phyloP scores from a whole-genome alignment of 2,888 invertebrate species.

The Pyrrhosoma nymphula region DNA sequence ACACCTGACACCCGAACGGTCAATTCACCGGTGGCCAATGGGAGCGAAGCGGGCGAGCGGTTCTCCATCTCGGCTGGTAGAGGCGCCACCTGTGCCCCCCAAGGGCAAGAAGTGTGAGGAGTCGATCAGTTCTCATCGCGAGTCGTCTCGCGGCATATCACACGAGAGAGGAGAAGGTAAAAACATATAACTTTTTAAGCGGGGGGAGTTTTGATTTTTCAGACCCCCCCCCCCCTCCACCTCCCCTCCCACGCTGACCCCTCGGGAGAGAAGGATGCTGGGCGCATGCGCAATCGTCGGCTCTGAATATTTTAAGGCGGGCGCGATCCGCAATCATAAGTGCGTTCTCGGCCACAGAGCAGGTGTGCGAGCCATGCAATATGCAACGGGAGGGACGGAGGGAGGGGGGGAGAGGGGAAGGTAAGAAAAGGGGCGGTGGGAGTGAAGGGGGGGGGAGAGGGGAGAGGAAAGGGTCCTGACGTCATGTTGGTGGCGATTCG shows the following conservation, averaged over 20 bases:
- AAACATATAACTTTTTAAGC: not conserved
- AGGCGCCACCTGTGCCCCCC: not conserved
- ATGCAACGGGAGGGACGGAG: not conserved
- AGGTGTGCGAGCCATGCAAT: slow-evolving; percentile 18
- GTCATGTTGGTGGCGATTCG: too few relatives aligned
- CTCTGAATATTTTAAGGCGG: not conserved
- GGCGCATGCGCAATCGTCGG: too few relatives aligned
- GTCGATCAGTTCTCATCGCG: not conserved
- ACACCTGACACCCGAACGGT: too few relatives aligned
- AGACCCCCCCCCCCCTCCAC: not conserved
- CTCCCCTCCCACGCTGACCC: not conserved
- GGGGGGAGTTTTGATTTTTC: not conserved
- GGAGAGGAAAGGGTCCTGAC: not conserved
- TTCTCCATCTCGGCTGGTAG: not conserved
- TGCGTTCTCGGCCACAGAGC: not conserved
- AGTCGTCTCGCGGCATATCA: too few relatives aligned
- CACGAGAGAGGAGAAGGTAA: too few relatives aligned
- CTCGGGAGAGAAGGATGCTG: not conserved
- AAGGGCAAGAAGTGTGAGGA: not conserved
- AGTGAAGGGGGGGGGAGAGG: not conserved
- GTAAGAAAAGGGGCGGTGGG: not conserved
- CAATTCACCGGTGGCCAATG: not conserved
- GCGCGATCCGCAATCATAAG: not conserved
- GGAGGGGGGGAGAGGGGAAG: not conserved
- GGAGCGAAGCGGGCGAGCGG: not conserved